Evolutionary conservation across 1,140 invertebrate genomes (phyloP).

Genomic region (Augochlora pura): DNA sequence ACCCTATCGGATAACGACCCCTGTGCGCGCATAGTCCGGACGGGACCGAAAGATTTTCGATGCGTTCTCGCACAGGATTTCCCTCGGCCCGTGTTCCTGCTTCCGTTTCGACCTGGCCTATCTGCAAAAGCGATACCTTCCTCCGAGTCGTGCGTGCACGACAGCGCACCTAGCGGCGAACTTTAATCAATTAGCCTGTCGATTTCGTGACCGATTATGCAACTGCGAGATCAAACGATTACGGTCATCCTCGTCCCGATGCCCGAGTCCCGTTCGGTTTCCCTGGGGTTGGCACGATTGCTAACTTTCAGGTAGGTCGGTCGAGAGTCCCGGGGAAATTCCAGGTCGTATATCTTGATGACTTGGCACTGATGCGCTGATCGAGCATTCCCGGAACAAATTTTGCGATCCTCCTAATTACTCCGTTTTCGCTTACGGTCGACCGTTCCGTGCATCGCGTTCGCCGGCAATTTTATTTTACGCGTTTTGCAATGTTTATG

Average conservation of each 20-base stretch:
- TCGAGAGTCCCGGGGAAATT: too few relatives aligned
- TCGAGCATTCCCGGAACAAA: too few relatives aligned
- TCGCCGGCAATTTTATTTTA: too few relatives aligned
- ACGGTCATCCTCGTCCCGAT: neutral
- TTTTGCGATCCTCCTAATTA: too few relatives aligned
- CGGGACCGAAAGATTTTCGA: conserved; percentile 11
- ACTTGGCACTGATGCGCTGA: too few relatives aligned
- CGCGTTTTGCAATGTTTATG: too few relatives aligned
- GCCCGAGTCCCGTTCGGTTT: neutral
- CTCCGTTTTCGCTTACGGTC: too few relatives aligned
- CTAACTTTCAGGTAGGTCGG: neutral
- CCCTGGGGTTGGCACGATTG: neutral
- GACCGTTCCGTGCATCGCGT: too few relatives aligned
- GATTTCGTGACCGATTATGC: conserved; percentile 7
- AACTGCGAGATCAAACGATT: neutral
- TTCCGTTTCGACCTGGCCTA: neutral
- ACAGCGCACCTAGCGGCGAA: too few relatives aligned
- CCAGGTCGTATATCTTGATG: too few relatives aligned
- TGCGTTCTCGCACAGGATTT: conserved; percentile 4
- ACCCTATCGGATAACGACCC: conserved; percentile 44
- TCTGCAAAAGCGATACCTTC: neutral
- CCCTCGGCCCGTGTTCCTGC: neutral
- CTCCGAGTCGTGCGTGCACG: neutral
- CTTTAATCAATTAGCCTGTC: neutral
- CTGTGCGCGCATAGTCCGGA: neutral